Conservation (phyloP, 1,140 invertebrate species). For the Danaus plexippus region DNA sequence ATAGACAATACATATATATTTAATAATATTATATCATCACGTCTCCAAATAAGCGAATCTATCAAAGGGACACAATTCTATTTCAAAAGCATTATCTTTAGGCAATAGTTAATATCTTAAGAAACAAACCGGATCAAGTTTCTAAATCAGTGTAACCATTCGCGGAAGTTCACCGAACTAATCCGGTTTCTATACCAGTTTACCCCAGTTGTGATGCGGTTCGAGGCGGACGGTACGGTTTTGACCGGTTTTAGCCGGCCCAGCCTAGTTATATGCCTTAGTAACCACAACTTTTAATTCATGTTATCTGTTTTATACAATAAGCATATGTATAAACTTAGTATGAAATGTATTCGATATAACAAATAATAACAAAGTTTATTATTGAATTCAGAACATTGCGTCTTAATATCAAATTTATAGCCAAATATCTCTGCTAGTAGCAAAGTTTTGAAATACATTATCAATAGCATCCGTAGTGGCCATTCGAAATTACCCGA, state of each 20-base stretch:
- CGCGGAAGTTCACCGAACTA: constrained; percentile 56
- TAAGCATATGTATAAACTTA: too few relatives aligned
- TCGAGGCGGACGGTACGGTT: constrained; percentile 37
- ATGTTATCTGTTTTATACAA: too few relatives aligned
- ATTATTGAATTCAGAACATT: too few relatives aligned
- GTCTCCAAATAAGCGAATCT: constrained; percentile 1
- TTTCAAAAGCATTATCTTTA: too few relatives aligned
- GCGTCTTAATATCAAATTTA: too few relatives aligned
- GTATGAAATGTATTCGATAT: too few relatives aligned
- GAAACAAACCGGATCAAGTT: constrained; percentile 61
- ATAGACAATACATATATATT: not conserved
- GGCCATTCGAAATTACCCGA: constrained; percentile 52
- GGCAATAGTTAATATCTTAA: constrained; percentile 35
- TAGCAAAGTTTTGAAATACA: too few relatives aligned
- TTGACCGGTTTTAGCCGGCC: constrained; percentile 11
- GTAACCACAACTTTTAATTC: constrained; percentile 3
- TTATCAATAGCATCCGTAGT: not conserved
- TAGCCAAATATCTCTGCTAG: constrained; percentile 32
- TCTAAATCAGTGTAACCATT: constrained; percentile 65
- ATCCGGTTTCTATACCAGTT: constrained; percentile 51
- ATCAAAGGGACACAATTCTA: too few relatives aligned
- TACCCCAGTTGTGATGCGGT: constrained; percentile 52
- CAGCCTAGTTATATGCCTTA: constrained; percentile 1
- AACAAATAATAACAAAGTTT: too few relatives aligned
- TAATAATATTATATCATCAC: not conserved